Base-by-base conservation (phyloP, 92 coral and sea anemone genomes). In the Scolanthus callimorphus region DNA sequence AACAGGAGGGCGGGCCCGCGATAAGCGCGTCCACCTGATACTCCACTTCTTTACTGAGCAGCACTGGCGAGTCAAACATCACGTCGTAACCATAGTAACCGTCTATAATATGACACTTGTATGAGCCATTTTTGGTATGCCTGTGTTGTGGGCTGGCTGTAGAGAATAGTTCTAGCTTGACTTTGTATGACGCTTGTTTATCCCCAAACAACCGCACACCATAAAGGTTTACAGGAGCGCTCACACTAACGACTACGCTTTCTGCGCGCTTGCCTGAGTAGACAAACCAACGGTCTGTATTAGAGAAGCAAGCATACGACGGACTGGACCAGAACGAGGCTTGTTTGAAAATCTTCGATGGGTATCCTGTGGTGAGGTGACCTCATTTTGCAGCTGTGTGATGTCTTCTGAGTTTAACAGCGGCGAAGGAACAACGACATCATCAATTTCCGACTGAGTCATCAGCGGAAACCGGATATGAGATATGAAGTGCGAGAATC, bases 201-300 rank as follows among this genome's bases (percentile, higher is more conserved):
- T 67, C 53, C 11, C 97, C 97, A 28, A 81, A 90, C 41, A 90
- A 67, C 1, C 84, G 84, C 17, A 90, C 70, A 26, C 97, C 97
- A 51, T 74, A 65, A 9, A 90, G 38, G 17, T 37, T 39, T 11
- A 87, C 31, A 0, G 79, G 67, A 12, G 86, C 71, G 46, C 59
- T 74, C 23, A 78, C 97, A 13, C 80, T 21, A 55, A 90, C 78
- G 1, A 57, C 77, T 13, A 90, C 55, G 13, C 67, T 55, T 51
- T 90, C 97, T 24, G 97, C 82, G 17, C 73, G 84, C 2, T 72
- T 68, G 1, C 88, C 90, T 6, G 82, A 83, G 30, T 85, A 85
- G 25, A 70, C 38, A 44, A 85, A 85, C 68, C 94, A 83, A 15
- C 45, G 78, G 20, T 76, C 67, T 39, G 73, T 51, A 3, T 48